phyloP scores from a whole-genome alignment of 2,888 invertebrate species.

The Dasypolia templi region DNA sequence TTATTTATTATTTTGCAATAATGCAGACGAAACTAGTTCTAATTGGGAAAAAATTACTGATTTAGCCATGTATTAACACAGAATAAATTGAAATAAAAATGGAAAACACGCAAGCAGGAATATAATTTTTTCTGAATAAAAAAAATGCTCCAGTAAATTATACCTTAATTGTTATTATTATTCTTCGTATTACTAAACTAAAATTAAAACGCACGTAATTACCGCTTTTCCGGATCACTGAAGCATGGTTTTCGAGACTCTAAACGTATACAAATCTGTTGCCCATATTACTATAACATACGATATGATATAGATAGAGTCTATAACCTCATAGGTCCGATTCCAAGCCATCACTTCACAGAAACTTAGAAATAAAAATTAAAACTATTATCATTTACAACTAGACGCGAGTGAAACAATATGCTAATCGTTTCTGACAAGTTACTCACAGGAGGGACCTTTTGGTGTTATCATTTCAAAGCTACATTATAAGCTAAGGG shows the following conservation, averaged over 20 bases:
- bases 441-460: constrained; percentile 49
- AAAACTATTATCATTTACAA: constrained; percentile 58
- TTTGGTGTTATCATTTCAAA: constrained; percentile 53
- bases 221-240: constrained; percentile 24
- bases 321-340: constrained; percentile 57
- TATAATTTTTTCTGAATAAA: constrained; percentile 16
- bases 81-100: constrained; percentile 18
- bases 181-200: constrained; percentile 35
- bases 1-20: constrained; percentile 13
- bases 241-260: constrained; percentile 40
- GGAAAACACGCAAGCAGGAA: constrained; percentile 35
- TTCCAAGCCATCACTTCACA: constrained; percentile 53
- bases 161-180: constrained; percentile 44
- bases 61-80: constrained; percentile 29
- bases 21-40: constrained; percentile 30
- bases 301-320: constrained; percentile 63
- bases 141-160: constrained; percentile 34
- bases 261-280: constrained; percentile 55
- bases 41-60: constrained; percentile 22
- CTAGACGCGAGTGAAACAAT: constrained; percentile 64
- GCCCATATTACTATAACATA: constrained; percentile 46
- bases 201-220: constrained; percentile 38
- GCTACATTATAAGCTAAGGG: constrained; percentile 46
- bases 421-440: constrained; percentile 29
- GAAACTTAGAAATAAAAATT: constrained; percentile 59